Evolutionary conservation across 2,888 invertebrate genomes (phyloP).

Genomic region (Oscheius sp.): DNA sequence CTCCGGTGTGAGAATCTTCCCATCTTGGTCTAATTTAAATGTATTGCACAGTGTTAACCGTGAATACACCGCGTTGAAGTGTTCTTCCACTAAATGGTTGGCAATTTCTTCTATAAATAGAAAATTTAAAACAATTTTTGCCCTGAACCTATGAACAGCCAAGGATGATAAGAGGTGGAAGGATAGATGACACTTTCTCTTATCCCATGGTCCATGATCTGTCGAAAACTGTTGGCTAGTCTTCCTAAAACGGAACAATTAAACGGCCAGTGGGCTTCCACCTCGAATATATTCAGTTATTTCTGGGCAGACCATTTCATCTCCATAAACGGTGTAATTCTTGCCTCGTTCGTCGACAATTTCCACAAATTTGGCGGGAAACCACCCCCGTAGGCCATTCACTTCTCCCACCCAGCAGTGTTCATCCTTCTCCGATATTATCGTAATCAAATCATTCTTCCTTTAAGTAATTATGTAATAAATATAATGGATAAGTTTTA

Average conservation of each 20-base stretch:
- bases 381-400: conserved; percentile 77
- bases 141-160: conserved; percentile 85
- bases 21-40: conserved; percentile 95
- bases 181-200: conserved; percentile 59
- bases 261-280: conserved; percentile 70
- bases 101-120: conserved; percentile 79
- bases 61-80: conserved; percentile 97
- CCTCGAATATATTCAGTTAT: conserved; percentile 96
- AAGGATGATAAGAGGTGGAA: conserved; percentile 92
- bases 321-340: conserved; percentile 80
- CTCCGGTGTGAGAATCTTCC: conserved; percentile 96
- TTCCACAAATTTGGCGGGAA: conserved; percentile 77
- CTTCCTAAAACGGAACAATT: conserved; percentile 34
- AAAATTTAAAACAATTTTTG: neutral
- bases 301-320: conserved; percentile 95
- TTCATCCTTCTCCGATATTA: conserved; percentile 77
- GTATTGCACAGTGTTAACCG: conserved; percentile 96
- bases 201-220: conserved; percentile 70
- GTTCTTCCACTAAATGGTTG: conserved; percentile 93
- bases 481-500: conserved; percentile 2
- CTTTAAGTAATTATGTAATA: conserved; percentile 75
- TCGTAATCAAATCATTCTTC: conserved; percentile 97
- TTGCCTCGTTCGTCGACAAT: conserved; percentile 91
- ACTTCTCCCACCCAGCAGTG: conserved; percentile 78
- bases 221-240: conserved; percentile 62